phyloP scores from a whole-genome alignment of 2,113 vertebrate species.

The Aythya baeri region DNA sequence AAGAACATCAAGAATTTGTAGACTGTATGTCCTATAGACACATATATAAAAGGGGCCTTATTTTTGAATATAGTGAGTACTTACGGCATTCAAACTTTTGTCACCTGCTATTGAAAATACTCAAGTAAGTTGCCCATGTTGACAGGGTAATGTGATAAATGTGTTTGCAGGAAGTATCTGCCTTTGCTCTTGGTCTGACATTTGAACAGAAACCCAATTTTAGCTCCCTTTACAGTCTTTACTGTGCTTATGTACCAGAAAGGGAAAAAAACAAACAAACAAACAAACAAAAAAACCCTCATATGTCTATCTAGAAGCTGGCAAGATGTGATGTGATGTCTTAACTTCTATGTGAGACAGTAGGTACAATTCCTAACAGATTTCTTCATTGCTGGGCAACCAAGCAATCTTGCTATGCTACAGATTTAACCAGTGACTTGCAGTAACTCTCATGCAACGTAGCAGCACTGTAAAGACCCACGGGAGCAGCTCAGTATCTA shows the following conservation, averaged over 20 bases:
- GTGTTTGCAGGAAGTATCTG: background rate
- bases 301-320: background rate
- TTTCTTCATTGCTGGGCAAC: constrained; percentile 10
- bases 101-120: constrained; percentile 9
- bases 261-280: background rate
- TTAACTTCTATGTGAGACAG: background rate
- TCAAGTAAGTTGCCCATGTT: background rate
- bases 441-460: background rate
- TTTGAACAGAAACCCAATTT: background rate
- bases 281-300: background rate
- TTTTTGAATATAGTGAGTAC: background rate
- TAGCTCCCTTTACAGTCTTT: background rate
- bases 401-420: background rate
- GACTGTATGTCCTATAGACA: background rate
- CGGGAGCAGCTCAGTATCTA: background rate
- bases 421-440: background rate
- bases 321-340: background rate
- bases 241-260: background rate
- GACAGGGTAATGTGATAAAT: background rate
- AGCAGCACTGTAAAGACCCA: background rate
- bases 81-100: background rate
- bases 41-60: background rate
- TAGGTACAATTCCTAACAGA: background rate
- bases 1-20: background rate
- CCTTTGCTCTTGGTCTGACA: background rate